phyloP scores from a whole-genome alignment of 2,113 vertebrate species.

The Sapajus apella region DNA sequence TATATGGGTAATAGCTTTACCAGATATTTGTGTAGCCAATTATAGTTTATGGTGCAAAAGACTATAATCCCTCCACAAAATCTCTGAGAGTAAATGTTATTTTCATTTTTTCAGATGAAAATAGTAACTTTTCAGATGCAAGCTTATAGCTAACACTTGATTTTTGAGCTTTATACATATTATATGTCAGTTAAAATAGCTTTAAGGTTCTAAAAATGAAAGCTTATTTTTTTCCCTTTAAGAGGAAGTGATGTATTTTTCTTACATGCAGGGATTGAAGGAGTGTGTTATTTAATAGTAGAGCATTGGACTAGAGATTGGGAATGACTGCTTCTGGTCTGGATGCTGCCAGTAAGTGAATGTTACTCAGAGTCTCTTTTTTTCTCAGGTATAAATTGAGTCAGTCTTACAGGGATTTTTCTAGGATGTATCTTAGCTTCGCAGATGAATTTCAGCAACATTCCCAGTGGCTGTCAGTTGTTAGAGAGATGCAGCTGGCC shows the following conservation, averaged over 20 bases:
- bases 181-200: slow-evolving; percentile 4
- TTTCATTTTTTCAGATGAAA: neutral
- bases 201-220: slow-evolving; percentile 39
- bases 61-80: neutral
- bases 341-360: neutral
- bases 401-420: neutral
- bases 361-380: neutral
- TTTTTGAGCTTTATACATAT: neutral
- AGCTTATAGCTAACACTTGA: neutral
- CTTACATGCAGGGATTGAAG: neutral
- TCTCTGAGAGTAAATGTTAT: neutral
- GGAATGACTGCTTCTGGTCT: neutral
- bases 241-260: neutral
- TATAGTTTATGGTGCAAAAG: neutral
- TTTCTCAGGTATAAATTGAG: neutral
- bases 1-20: neutral
- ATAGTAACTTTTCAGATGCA: neutral
- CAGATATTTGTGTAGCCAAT: neutral
- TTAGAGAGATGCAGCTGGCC: neutral
- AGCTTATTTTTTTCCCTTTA: neutral
- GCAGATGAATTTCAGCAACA: neutral
- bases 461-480: neutral
- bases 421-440: neutral
- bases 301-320: neutral
- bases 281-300: neutral